These are phyloP conservation scores for Todus mexicanus DNA, from an alignment of 2,797 vertebrate species.

Conservation along the genomic window DNA sequence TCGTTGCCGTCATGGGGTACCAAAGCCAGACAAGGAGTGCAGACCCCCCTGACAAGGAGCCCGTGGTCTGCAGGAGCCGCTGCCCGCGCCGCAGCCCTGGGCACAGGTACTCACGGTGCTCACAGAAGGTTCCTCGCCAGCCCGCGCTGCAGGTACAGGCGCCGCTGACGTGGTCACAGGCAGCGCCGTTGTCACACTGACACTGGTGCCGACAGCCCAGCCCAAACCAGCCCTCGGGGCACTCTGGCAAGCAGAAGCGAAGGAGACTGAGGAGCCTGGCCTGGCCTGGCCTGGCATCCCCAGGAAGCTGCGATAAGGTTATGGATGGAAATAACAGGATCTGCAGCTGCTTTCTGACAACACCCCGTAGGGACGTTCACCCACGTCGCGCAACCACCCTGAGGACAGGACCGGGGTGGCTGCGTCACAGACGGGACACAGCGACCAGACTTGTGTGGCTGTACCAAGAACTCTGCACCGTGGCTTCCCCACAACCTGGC, in stretches of 20 bases:
- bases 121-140: slow-evolving; percentile 92
- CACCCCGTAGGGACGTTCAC: accelerated
- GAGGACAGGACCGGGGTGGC: background rate
- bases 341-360: background rate
- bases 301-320: accelerated
- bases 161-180: slow-evolving; percentile 91
- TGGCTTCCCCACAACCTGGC: too few relatives aligned
- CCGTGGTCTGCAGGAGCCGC: accelerated
- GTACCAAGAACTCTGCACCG: background rate
- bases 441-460: accelerated
- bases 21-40: background rate
- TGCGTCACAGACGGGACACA: accelerated
- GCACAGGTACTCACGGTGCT: slow-evolving; percentile 77
- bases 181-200: slow-evolving; percentile 85
- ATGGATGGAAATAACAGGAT: accelerated
- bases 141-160: slow-evolving; percentile 88
- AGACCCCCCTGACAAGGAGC: background rate
- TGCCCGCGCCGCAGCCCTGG: accelerated
- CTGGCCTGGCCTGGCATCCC: accelerated
- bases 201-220: slow-evolving; percentile 81
- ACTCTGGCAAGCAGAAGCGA: slow-evolving; percentile 74
- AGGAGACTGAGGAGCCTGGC: background rate
- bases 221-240: slow-evolving; percentile 83
- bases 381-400: background rate
- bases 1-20: accelerated